Conservation (phyloP, 2,888 invertebrate species). For the Urechis unicinctus region DNA sequence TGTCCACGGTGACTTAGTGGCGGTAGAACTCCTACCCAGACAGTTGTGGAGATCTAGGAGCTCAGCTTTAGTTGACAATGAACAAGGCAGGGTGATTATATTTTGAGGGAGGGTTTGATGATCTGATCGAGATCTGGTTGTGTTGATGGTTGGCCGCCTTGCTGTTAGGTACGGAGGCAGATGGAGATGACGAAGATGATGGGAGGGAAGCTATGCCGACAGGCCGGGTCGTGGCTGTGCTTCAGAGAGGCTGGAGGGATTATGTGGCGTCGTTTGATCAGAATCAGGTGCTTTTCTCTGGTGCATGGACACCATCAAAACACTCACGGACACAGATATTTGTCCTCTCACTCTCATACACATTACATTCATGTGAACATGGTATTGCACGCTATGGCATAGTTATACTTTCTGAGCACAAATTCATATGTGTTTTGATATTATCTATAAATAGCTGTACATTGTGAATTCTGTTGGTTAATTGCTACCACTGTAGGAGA, state of each 20-base stretch:
- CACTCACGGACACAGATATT: not conserved
- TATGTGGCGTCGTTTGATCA: constrained; percentile 40
- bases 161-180: no score
- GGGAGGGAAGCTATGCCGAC: constrained; percentile 29
- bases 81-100: constrained; percentile 45
- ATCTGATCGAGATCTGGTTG: no score
- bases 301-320: no score
- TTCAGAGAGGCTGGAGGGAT: constrained; percentile 44
- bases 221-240: constrained; percentile 41
- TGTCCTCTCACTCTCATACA: no score
- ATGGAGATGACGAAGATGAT: not conserved
- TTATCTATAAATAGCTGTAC: not conserved
- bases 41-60: constrained; percentile 82
- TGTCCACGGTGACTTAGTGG: constrained; percentile 89
- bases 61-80: constrained; percentile 50
- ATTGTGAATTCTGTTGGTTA: not conserved
- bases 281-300: constrained; percentile 22
- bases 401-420: not conserved
- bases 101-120: no score
- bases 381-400: no score
- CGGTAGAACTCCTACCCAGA: constrained; percentile 79
- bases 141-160: no score
- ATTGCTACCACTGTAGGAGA: not conserved
- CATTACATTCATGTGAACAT: no score
- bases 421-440: no score